Conservation (phyloP, 2,113 vertebrate genomes). For the Notarius quadriscutis region DNA sequence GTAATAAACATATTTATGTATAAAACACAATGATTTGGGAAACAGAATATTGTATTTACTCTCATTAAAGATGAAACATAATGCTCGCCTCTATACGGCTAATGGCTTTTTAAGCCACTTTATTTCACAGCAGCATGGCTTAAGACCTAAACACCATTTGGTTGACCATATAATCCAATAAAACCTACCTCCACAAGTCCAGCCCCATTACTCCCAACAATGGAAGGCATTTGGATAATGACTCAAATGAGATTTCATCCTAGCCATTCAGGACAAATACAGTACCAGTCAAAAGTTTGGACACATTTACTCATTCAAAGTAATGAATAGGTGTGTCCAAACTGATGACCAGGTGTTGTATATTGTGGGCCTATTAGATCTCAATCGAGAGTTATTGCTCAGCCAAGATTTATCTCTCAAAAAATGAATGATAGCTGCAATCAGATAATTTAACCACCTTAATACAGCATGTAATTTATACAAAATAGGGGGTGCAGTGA, state of each 20-base stretch:
- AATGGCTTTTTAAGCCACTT: background rate
- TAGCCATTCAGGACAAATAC: background rate
- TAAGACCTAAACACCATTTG: slow-evolving; percentile 12
- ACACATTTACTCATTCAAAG: too few species aligned
- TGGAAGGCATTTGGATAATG: background rate
- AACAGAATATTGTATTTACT: slow-evolving; percentile 2
- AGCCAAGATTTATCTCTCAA: background rate
- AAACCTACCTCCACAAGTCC: background rate
- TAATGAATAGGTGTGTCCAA: too few species aligned
- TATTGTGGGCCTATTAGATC: background rate
- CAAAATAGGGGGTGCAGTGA: background rate
- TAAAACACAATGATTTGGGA: background rate
- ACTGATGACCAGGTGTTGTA: background rate
- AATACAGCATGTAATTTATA: slow-evolving; percentile 1
- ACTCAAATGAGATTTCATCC: slow-evolving; percentile 16
- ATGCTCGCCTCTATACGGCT: background rate
- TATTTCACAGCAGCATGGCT: background rate
- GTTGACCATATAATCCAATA: background rate
- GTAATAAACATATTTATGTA: background rate
- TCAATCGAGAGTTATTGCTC: background rate
- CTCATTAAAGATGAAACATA: background rate
- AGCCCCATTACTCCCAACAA: slow-evolving; percentile 4
- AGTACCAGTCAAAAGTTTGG: too few species aligned
- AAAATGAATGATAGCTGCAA: slow-evolving; percentile 5
- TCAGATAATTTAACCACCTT: background rate